phyloP scores from a whole-genome alignment of 2,888 invertebrate species.

The Nymphalis urticae region DNA sequence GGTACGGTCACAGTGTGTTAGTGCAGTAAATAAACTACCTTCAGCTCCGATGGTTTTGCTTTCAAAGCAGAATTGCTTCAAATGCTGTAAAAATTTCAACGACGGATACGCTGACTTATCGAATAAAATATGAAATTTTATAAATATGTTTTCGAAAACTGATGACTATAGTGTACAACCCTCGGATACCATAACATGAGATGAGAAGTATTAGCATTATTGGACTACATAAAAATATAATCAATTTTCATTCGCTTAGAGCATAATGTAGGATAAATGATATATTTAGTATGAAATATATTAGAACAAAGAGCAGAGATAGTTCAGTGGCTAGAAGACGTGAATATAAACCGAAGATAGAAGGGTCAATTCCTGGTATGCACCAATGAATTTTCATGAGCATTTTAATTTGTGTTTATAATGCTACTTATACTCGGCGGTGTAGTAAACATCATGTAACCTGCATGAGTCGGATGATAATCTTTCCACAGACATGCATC shows the following conservation, averaged over 20 bases:
- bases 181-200: neutral
- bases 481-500: no score
- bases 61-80: neutral
- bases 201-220: neutral
- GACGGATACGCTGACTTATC: constrained; percentile 1
- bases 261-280: no score
- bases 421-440: no score
- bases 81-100: constrained; percentile 7
- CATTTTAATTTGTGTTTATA: no score
- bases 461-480: no score
- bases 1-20: neutral
- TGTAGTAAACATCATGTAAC: no score
- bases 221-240: neutral
- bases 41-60: constrained; percentile 1
- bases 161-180: neutral
- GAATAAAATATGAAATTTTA: neutral
- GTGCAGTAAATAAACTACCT: constrained; percentile 8
- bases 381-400: no score
- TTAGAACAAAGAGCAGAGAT: no score
- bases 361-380: no score
- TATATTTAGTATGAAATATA: no score
- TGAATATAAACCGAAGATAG: no score
- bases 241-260: neutral
- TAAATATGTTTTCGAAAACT: constrained; percentile 4
- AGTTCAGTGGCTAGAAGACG: no score